These are phyloP conservation scores for Cotesia glomerata DNA, from an alignment of 1,140 invertebrate species.

Conservation along the genomic window DNA sequence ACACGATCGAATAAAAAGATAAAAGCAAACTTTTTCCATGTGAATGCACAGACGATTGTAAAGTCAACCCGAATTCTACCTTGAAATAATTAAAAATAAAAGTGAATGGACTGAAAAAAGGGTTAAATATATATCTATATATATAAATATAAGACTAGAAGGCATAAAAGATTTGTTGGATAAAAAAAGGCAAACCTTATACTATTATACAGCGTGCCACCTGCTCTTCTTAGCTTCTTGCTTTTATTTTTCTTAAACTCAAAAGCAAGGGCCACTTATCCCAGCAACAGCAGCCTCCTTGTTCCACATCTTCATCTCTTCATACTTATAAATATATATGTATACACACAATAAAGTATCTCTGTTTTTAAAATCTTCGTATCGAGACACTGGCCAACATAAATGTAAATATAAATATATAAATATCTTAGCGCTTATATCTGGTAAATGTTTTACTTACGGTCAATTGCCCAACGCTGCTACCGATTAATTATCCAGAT, in stretches of 20 bases:
- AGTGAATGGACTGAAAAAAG: too few relatives aligned
- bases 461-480: background rate
- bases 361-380: too few relatives aligned
- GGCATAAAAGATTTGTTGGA: conserved; percentile 6
- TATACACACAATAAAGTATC: too few relatives aligned
- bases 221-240: conserved; percentile 3
- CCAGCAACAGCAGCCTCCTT: background rate
- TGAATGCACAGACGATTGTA: background rate
- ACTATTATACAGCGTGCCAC: conserved; percentile 2
- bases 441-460: background rate
- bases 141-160: background rate
- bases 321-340: too few relatives aligned
- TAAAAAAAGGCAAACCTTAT: background rate
- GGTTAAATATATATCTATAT: background rate
- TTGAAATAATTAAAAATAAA: background rate
- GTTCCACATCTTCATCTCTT: too few relatives aligned
- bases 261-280: background rate
- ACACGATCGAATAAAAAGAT: background rate
- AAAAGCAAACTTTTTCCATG: background rate
- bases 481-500: conserved; percentile 4
- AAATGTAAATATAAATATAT: background rate
- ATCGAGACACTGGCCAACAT: background rate
- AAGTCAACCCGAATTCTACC: too few relatives aligned
- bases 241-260: background rate
- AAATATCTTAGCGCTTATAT: background rate